Evolutionary conservation across 2,113 vertebrate genomes (phyloP), one percentile per base, ranked within the genome.

Genomic region (Oxyura jamaicensis): DNA sequence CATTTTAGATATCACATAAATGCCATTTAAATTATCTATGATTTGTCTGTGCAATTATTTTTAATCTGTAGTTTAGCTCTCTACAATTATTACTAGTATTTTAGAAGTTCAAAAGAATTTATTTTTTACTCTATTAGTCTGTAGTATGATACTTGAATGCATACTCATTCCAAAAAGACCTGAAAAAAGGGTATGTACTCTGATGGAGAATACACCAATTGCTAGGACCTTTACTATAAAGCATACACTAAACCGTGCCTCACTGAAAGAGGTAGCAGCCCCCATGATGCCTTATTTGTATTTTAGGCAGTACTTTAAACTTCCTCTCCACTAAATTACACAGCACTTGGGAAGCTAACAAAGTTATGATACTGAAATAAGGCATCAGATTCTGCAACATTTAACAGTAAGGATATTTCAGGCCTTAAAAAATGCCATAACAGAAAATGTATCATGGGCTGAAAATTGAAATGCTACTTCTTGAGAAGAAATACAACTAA

Each of bases 401-500:
- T 71, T 81, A 74, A 80, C 8, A 23, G 19, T 19, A 67, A 58
- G 74, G 25, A 11, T 29, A 60, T 15, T 55, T 68, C 48, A 56
- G 48, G 22, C 42, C 69, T 46, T 85, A 11, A 79, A 68, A 86
- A 59, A 55, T 55, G 35, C n/a, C 52, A 9, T 35, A 84, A 56
- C 17, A 93, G 52, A 53, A 90, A 87, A n/a, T 2, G 8, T 66
- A 35, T 42, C 48, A 46, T 44, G 53, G 56, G 58, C 39, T 55
- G 22, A 69, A 78, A 96, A 90, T 18, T 67, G 29, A 94, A 91
- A 92, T 69, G 35, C 65, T 81, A 78, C 59, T 73, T 88, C 44
- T 66, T 25, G 22, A 41, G 46, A 91, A 76, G 36, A 90, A 86
- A 75, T 82, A 48, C 56, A 87, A 52, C 22, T 35, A 53, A 68